Conservation (phyloP, 2,113 vertebrate species). For the Malaclemys terrapin region DNA sequence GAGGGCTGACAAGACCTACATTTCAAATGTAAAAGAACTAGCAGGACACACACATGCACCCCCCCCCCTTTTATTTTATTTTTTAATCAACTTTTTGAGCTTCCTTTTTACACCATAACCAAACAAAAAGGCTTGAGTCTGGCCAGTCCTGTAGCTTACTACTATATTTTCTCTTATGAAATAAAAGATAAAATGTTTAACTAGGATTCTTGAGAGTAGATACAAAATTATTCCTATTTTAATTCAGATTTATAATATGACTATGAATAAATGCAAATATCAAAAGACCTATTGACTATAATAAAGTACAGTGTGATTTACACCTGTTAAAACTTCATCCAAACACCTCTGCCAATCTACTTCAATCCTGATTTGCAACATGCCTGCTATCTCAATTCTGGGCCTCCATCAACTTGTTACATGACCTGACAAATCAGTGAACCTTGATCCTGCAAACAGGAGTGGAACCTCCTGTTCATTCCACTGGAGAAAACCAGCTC, state of each 20-base stretch:
- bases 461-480: no score
- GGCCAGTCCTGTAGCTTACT: neutral
- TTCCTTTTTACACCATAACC: neutral
- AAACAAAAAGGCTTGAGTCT: neutral
- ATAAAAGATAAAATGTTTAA: neutral
- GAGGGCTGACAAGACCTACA: neutral
- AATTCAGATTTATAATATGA: neutral
- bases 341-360: neutral
- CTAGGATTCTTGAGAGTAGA: neutral
- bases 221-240: neutral
- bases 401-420: neutral
- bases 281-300: rapidly evolving
- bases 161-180: neutral
- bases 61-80: neutral
- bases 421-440: rapidly evolving
- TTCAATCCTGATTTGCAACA: neutral
- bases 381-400: neutral
- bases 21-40: neutral
- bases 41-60: neutral
- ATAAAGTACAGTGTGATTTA: neutral
- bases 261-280: neutral
- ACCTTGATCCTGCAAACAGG: no score
- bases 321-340: neutral
- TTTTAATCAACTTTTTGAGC: neutral
- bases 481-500: neutral